These are phyloP conservation scores for Pteropus alecto DNA, from an alignment of 2,113 vertebrate species.

Conservation along the genomic window DNA sequence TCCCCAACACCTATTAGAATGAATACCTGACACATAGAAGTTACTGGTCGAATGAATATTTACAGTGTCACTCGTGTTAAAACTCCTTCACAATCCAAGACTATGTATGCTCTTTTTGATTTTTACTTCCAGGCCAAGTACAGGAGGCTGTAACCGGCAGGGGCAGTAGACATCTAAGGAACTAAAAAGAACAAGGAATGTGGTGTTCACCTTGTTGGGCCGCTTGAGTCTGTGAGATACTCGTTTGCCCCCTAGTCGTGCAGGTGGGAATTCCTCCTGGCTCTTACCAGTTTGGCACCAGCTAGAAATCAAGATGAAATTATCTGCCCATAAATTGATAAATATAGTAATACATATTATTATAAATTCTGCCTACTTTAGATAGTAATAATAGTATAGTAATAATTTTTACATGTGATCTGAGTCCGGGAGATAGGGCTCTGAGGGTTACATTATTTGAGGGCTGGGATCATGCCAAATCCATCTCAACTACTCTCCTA, in stretches of 20 bases:
- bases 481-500: background rate
- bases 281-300: background rate
- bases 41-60: background rate
- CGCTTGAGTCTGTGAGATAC: background rate
- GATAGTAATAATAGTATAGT: background rate
- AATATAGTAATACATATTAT: background rate
- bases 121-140: background rate
- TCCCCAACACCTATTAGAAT: background rate
- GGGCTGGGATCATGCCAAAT: background rate
- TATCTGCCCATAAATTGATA: background rate
- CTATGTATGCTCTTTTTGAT: background rate
- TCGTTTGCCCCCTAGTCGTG: background rate
- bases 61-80: background rate
- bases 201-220: accelerated
- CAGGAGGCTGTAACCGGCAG: background rate
- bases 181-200: background rate
- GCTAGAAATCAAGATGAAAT: background rate
- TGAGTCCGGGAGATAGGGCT: background rate
- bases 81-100: background rate
- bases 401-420: background rate
- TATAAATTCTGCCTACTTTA: background rate
- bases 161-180: background rate
- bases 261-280: background rate
- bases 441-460: background rate
- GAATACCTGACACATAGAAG: background rate